Conservation (phyloP, 2,888 invertebrate genomes). For the Aspidiotus destructor region DNA sequence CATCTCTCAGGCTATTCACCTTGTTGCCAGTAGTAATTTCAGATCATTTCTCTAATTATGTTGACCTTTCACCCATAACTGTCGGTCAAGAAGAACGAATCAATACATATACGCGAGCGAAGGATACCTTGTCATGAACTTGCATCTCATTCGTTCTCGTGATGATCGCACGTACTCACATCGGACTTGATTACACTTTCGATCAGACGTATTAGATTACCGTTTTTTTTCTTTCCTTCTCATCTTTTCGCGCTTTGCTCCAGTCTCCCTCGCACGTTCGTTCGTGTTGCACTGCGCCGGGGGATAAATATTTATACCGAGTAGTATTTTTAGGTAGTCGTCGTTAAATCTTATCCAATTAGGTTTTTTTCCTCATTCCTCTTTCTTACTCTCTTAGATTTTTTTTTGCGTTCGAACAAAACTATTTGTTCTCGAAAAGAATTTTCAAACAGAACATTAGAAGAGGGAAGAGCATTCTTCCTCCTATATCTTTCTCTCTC, state of each 20-base stretch:
- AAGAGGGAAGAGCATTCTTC: neutral
- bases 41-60: constrained; percentile 1
- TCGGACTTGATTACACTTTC: constrained; percentile 4
- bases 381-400: neutral
- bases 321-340: constrained; percentile 4
- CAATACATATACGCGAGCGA: neutral
- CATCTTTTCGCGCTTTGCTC: neutral
- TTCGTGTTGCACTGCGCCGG: neutral
- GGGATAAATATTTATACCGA: neutral
- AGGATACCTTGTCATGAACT: neutral
- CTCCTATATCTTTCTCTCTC: no score
- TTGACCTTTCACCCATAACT: neutral
- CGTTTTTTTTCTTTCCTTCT: neutral
- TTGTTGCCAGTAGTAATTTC: neutral
- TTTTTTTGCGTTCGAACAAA: neutral
- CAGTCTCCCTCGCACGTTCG: no score
- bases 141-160: neutral
- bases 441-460: neutral
- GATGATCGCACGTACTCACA: neutral
- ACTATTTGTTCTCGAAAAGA: constrained; percentile 1
- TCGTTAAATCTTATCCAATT: neutral
- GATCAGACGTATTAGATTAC: neutral
- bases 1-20: no score
- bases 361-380: neutral
- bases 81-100: neutral